Percentiles rank a stretch among this genome's conserved stretches.
phyloP scores from a whole-genome alignment of 2,888 invertebrate species.

The Congeria kusceri region DNA sequence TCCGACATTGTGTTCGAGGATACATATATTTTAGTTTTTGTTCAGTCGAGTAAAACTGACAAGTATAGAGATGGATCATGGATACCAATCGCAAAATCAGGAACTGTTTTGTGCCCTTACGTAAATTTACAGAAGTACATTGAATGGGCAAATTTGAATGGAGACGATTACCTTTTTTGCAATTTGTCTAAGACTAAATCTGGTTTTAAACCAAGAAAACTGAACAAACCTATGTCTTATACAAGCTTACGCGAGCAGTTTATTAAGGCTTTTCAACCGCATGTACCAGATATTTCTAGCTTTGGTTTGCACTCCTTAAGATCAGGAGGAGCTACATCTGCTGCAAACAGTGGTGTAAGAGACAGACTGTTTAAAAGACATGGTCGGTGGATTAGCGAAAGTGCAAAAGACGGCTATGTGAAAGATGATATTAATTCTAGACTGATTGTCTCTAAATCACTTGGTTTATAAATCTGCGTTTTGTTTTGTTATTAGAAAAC shows the following conservation, averaged over 20 bases:
- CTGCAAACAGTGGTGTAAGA: slow-evolving; percentile 6
- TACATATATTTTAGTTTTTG: slow-evolving; percentile 3
- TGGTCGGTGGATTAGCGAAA: slow-evolving; percentile 20
- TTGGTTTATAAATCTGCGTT: slow-evolving; percentile 11
- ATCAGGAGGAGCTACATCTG: slow-evolving; percentile 26
- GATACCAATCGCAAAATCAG: slow-evolving; percentile 28
- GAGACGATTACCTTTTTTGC: slow-evolving; percentile 33
- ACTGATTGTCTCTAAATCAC: slow-evolving; percentile 9
- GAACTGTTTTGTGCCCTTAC: slow-evolving; percentile 16
- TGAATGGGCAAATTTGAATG: slow-evolving; percentile 17
- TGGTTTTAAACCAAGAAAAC: slow-evolving; percentile 21
- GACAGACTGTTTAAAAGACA: slow-evolving; percentile 34
- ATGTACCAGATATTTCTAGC: neutral
- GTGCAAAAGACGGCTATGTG: slow-evolving; percentile 15
- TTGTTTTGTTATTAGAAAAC: neutral
- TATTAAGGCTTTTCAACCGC: slow-evolving; percentile 1
- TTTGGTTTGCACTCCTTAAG: slow-evolving; percentile 29
- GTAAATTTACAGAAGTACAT: slow-evolving; percentile 23
- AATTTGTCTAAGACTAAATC: slow-evolving; percentile 9
- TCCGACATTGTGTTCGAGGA: neutral
- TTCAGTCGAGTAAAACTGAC: slow-evolving; percentile 38
- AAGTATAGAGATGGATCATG: slow-evolving; percentile 36
- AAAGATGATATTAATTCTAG: slow-evolving; percentile 21
- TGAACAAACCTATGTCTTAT: slow-evolving; percentile 24
- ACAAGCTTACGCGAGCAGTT: slow-evolving; percentile 3